Evolutionary conservation across 2,113 vertebrate genomes (phyloP).

Genomic region (Donacobius atricapilla): DNA sequence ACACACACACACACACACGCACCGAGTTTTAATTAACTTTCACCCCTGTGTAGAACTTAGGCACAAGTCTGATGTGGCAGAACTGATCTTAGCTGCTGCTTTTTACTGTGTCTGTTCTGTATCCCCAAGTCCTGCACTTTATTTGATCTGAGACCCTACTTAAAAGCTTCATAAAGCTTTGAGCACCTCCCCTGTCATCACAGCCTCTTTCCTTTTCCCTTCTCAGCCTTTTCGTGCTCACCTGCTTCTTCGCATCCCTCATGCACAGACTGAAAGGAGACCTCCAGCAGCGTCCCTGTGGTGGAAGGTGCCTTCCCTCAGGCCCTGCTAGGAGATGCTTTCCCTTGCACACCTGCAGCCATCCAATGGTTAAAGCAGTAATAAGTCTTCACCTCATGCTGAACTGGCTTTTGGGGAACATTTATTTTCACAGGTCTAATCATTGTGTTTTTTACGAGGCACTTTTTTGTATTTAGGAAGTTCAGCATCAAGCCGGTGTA

Average conservation of each 20-base stretch:
- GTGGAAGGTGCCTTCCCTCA: neutral
- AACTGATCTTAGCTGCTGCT: neutral
- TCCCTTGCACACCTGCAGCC: neutral
- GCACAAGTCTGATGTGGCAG: neutral
- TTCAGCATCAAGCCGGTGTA: rapidly evolving
- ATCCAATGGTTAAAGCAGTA: neutral
- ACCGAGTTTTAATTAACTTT: neutral
- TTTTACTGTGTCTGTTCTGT: neutral
- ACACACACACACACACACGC: neutral
- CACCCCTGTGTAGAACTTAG: rapidly evolving
- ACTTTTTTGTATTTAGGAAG: neutral
- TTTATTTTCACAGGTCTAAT: neutral
- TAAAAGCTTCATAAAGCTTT: neutral
- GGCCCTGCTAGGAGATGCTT: neutral
- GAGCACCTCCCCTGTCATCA: neutral
- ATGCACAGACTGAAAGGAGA: neutral
- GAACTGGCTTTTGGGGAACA: neutral
- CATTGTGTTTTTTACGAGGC: rapidly evolving
- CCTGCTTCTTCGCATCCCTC: rapidly evolving
- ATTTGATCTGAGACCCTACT: neutral
- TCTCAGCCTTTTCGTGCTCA: neutral
- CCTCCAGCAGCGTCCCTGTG: rapidly evolving
- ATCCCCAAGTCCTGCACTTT: neutral
- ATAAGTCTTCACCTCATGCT: neutral
- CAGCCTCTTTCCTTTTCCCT: rapidly evolving